These are phyloP conservation scores for Orthosia gothica DNA, from an alignment of 2,888 invertebrate genomes.

Conservation along the genomic window DNA sequence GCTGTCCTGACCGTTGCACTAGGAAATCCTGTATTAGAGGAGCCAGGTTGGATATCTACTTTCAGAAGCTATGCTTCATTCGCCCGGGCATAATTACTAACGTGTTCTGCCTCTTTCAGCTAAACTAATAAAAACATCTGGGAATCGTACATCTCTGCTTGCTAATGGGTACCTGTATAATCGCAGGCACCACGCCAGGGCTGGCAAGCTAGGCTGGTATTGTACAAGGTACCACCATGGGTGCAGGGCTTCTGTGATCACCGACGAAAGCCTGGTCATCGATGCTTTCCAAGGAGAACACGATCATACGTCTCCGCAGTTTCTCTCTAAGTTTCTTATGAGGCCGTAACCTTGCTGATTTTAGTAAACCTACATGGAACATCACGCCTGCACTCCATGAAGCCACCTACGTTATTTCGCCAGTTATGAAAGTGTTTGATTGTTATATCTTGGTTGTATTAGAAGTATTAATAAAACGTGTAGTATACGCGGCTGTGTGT, in stretches of 20 bases:
- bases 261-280: conserved; percentile 26
- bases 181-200: conserved; percentile 14
- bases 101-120: conserved; percentile 23
- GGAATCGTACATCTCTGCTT: conserved; percentile 31
- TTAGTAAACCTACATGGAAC: neutral
- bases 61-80: neutral
- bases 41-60: too few relatives aligned
- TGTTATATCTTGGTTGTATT: too few relatives aligned
- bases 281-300: conserved; percentile 32
- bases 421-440: too few relatives aligned
- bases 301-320: conserved; percentile 13
- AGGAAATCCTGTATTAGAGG: too few relatives aligned
- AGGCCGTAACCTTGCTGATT: neutral
- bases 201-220: conserved; percentile 37
- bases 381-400: too few relatives aligned
- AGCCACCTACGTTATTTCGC: too few relatives aligned
- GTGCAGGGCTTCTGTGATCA: conserved; percentile 50
- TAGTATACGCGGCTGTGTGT: too few relatives aligned
- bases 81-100: neutral
- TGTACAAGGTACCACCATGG: conserved; percentile 49
- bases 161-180: conserved; percentile 40
- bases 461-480: too few relatives aligned
- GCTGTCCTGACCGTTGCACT: too few relatives aligned
- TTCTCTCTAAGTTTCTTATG: conserved; percentile 13
- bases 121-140: conserved; percentile 10